These are phyloP conservation scores for Phyllostomus discolor DNA, from an alignment of 2,113 vertebrate genomes.

Conservation along the genomic window DNA sequence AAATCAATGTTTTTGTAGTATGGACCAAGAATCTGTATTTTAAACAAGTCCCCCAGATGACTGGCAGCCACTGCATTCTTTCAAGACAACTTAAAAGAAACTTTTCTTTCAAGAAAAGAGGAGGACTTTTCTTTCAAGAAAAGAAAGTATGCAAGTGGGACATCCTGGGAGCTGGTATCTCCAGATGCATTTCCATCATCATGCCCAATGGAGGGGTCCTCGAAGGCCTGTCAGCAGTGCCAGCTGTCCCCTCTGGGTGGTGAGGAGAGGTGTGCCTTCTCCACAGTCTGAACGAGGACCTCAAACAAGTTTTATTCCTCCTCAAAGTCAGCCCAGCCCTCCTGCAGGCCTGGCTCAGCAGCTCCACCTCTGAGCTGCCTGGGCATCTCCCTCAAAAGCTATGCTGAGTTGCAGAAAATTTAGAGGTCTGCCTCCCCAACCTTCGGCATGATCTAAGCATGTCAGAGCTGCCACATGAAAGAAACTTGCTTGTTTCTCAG, in stretches of 20 bases:
- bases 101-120: neutral
- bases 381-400: neutral
- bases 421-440: neutral
- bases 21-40: neutral
- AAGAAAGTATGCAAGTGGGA: neutral
- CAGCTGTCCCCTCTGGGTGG: neutral
- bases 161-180: neutral
- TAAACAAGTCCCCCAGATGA: neutral
- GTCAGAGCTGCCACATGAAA: constrained; percentile 65
- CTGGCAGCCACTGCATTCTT: neutral
- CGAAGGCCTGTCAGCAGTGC: neutral
- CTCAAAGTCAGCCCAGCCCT: neutral
- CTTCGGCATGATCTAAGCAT: constrained; percentile 37
- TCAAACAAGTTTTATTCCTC: neutral
- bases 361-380: constrained; percentile 8
- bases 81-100: neutral
- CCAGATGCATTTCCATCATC: neutral
- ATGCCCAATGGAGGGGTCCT: neutral
- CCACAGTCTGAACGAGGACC: neutral
- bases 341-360: neutral
- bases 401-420: constrained; percentile 45
- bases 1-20: neutral
- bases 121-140: neutral
- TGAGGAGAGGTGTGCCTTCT: neutral
- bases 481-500: constrained; percentile 48